Base-by-base conservation (phyloP, 2,888 invertebrate genomes). In the Oxycera nigricornis region DNA sequence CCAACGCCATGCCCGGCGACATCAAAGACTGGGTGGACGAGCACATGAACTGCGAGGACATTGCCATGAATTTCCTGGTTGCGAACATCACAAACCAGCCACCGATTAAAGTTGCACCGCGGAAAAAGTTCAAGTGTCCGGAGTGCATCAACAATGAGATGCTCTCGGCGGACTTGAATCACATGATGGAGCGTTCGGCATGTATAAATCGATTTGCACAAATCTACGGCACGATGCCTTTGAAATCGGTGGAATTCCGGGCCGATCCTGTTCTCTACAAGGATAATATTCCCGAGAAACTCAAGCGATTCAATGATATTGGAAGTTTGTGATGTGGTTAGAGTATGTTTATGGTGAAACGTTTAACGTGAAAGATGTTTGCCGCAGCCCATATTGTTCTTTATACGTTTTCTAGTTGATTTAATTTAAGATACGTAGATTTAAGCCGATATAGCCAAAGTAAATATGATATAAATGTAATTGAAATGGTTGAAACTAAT, bases 41-140 rank as follows among this genome's bases (percentile, higher is more conserved):
- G 17, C 93, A 94, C 82, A 97, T 97, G 94, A 98, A 98, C 86
- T 98, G 97, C 83, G 98, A 98, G 85, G 97, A 98, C 82, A 96
- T 98, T 79, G 97, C 97, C 0, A 97, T 98, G 96, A 98, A 98
- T 86, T 98, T 97, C 86, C 89, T 98, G 2, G 94, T 98, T 31
- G 93, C 97, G 1, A 97, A 97, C 83, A 86, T 94, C 20, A 97
- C 97, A 0, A 93, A 94, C 79, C 97, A 97, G 86, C 92, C 97
- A 1, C 97, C 97, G 0, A 95, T 98, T 73, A 95, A 95, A 87
- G 96, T 97, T 31, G 93, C 96, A 0, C 97, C 97, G 0, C 89
- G 97, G 2, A 97, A 98, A 83, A 98, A 98, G 83, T 98, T 98
- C 87, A 96, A 97, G 83, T 98, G 97, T 82, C 96, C 97, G 0